Percentiles rank a stretch among this genome's conserved stretches.
Conservation (phyloP, 2,113 vertebrate genomes). For the Fregetta grallaria region DNA sequence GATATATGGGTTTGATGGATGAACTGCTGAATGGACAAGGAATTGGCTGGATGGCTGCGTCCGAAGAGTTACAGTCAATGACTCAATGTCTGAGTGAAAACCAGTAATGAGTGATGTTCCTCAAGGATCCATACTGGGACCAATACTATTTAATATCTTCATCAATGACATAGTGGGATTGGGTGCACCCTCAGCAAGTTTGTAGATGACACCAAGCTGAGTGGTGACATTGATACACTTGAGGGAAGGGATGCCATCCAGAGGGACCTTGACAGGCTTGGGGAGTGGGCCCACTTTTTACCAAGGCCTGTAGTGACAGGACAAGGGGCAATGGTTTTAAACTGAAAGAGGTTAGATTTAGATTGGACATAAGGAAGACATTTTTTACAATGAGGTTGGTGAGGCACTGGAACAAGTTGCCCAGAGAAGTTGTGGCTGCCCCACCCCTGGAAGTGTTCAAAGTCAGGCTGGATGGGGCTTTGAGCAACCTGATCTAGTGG, state of each 20-base stretch:
- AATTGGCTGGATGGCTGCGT: neutral
- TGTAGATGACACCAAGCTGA: neutral
- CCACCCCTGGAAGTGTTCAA: neutral
- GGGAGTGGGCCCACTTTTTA: neutral
- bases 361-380: neutral
- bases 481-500: neutral
- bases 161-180: neutral
- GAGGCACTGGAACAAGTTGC: neutral
- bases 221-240: neutral
- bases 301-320: neutral
- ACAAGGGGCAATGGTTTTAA: neutral
- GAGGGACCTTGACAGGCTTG: neutral
- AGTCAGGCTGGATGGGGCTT: neutral
- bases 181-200: neutral
- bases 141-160: neutral
- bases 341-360: neutral
- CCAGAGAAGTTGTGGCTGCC: neutral
- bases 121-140: fast-evolving
- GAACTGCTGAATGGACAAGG: neutral
- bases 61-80: neutral
- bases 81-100: neutral
- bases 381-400: neutral
- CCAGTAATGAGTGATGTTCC: neutral
- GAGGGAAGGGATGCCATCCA: neutral
- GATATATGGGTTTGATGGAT: neutral